Evolutionary conservation across 2,888 invertebrate genomes (phyloP).

Genomic region (Phrixothrix hirtus): DNA sequence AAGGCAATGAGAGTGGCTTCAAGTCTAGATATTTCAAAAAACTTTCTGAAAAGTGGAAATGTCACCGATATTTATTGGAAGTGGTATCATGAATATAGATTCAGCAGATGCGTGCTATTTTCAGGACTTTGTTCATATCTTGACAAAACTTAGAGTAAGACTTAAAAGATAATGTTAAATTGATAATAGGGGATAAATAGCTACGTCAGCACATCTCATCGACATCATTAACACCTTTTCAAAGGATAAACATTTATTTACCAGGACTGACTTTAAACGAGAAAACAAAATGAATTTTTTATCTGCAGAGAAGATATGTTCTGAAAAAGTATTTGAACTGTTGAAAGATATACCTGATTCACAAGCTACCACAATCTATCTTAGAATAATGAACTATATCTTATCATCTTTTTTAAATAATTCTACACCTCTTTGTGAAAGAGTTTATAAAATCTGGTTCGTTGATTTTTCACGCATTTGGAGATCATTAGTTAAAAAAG

Average conservation of each 20-base stretch:
- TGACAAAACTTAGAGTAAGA: not conserved
- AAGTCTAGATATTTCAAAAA: not conserved
- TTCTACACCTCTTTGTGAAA: not conserved
- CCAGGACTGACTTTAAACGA: not conserved
- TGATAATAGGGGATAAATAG: not conserved
- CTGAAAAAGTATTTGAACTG: not conserved
- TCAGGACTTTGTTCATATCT: not conserved
- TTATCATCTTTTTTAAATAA: not conserved
- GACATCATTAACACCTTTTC: not conserved
- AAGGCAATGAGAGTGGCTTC: slow-evolving; percentile 1
- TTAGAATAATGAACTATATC: not conserved
- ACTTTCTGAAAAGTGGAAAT: no score
- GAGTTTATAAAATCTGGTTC: not conserved
- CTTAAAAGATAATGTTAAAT: not conserved
- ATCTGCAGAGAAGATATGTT: slow-evolving; percentile 1
- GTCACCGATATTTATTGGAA: no score
- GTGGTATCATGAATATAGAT: slow-evolving; percentile 1
- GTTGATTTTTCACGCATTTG: not conserved
- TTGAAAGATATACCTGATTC: not conserved
- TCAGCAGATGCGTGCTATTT: not conserved
- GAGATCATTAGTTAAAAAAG: not conserved
- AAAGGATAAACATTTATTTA: slow-evolving; percentile 1
- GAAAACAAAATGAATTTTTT: slow-evolving; percentile 1
- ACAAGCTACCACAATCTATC: not conserved
- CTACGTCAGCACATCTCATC: not conserved